Conservation (phyloP, 2,113 vertebrate species). For the Acanthochromis polyacanthus region DNA sequence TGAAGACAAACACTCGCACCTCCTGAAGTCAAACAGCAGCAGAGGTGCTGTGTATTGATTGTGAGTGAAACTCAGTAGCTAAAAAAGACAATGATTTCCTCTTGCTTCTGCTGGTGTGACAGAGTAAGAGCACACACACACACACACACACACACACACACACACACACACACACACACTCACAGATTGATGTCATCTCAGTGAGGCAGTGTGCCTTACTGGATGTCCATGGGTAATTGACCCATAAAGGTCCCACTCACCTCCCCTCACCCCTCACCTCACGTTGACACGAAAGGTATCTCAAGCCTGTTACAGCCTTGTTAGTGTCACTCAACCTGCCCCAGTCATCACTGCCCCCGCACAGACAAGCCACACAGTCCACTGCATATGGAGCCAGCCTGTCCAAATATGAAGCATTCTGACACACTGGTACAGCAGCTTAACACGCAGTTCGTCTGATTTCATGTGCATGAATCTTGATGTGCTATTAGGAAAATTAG, state of each 20-base stretch:
- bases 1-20: slow-evolving; percentile 39
- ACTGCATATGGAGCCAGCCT: slow-evolving; percentile 9
- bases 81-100: slow-evolving; percentile 23
- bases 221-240: slow-evolving; percentile 65
- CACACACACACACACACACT: slow-evolving; percentile 18
- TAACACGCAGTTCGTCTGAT: slow-evolving; percentile 18
- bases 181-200: slow-evolving; percentile 32
- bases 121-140: slow-evolving; percentile 14
- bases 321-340: slow-evolving; percentile 71
- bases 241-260: slow-evolving; percentile 62
- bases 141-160: slow-evolving; percentile 18
- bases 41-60: slow-evolving; percentile 19
- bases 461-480: background rate
- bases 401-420: slow-evolving; percentile 8
- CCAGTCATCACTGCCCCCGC: slow-evolving; percentile 31
- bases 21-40: slow-evolving; percentile 44
- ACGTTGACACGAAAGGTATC: slow-evolving; percentile 40
- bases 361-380: slow-evolving; percentile 14
- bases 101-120: background rate
- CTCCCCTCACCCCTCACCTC: slow-evolving; percentile 56
- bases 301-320: slow-evolving; percentile 55
- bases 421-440: slow-evolving; percentile 12
- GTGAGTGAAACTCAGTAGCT: slow-evolving; percentile 4
- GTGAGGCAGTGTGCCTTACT: slow-evolving; percentile 39
- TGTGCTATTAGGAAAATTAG: slow-evolving; percentile 15